Percentiles rank a stretch among this genome's conserved stretches.
Conservation (phyloP, 1,140 invertebrate genomes). For the Ceratoteleas bidentatus region DNA sequence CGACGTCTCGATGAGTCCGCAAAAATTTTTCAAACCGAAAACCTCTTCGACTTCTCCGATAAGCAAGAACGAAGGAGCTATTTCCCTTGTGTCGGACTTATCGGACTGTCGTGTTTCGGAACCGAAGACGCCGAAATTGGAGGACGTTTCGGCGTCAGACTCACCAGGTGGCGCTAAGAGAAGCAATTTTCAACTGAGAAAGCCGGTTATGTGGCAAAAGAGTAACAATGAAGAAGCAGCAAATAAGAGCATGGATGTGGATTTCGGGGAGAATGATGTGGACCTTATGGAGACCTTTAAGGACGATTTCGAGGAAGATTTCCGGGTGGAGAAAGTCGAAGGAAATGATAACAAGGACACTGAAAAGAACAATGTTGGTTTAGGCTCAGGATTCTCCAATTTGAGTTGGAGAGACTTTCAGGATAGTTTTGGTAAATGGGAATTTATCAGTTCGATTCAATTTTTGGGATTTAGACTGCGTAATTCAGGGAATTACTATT, state of each 20-base stretch:
- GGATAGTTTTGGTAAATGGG: conserved; percentile 51
- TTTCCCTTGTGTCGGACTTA: conserved; percentile 25
- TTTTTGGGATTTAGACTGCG: no score
- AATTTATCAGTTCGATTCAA: neutral
- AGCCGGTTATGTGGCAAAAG: conserved; percentile 72
- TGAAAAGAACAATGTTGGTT: no score
- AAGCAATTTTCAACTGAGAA: conserved; percentile 69
- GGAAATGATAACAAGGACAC: neutral
- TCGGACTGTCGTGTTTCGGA: neutral
- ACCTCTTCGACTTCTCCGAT: neutral
- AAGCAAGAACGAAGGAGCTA: neutral
- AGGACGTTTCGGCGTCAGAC: neutral
- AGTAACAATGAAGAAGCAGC: conserved; percentile 10
- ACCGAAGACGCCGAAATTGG: no score
- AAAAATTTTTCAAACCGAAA: neutral
- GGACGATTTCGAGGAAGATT: neutral
- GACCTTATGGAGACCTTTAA: neutral
- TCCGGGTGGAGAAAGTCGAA: neutral
- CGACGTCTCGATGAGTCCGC: conserved; percentile 10
- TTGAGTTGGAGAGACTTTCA: conserved; percentile 48
- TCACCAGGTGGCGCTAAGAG: conserved; percentile 34
- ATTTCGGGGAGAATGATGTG: neutral
- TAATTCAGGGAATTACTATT: no score
- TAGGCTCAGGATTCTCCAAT: conserved; percentile 9
- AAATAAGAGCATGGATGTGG: conserved; percentile 1